Evolutionary conservation across 2,113 vertebrate genomes (phyloP).

Genomic region (Aldabrachelys gigantea): DNA sequence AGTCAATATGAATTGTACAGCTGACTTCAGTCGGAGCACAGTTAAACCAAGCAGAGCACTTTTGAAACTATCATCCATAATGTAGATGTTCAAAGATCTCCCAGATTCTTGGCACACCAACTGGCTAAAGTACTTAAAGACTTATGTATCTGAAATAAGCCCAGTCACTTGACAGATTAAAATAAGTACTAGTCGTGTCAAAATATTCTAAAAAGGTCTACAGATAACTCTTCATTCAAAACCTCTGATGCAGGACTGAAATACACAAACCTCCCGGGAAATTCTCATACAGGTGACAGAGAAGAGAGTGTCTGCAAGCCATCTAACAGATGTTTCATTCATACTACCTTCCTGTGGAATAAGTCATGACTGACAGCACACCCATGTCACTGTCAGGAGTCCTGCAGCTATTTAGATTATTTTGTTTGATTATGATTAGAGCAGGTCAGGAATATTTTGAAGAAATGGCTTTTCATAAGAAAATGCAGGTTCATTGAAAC

Average conservation of each 20-base stretch:
- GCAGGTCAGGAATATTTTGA: no score
- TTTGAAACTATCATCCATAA: neutral
- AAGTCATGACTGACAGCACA: conserved; percentile 23
- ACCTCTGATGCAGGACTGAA: neutral
- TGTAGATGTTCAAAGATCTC: neutral
- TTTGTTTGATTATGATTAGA: neutral
- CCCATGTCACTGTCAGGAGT: neutral
- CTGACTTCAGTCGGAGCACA: neutral
- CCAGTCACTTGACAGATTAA: neutral
- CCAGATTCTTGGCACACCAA: neutral
- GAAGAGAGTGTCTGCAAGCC: neutral
- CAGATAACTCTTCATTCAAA: conserved; percentile 16
- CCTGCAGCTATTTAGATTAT: neutral
- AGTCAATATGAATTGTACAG: neutral
- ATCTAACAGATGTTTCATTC: neutral
- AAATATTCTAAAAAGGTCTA: neutral
- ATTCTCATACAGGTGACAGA: conserved; percentile 20
- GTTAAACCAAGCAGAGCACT: neutral
- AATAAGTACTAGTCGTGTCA: neutral
- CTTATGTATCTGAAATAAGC: neutral
- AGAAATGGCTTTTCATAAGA: no score
- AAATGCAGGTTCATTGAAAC: no score
- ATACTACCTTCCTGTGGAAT: neutral
- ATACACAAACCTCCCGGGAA: neutral
- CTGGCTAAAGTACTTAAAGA: neutral